Evolutionary conservation across 1,140 invertebrate species (phyloP).

Genomic region (Nephotettix cincticeps): DNA sequence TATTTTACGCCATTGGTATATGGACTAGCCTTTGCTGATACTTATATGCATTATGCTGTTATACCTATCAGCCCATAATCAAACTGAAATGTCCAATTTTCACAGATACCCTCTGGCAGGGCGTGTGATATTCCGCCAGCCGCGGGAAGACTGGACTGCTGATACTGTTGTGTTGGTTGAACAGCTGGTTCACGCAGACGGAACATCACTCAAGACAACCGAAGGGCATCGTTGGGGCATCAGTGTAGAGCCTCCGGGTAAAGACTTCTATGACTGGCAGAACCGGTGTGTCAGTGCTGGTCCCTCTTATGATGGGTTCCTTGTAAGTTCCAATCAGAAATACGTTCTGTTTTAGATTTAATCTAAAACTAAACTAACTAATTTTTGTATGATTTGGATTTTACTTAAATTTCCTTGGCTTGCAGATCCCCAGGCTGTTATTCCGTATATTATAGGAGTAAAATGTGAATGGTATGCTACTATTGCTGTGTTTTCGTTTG

Average conservation of each 20-base stretch:
- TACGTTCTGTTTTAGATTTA: no score
- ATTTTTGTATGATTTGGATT: no score
- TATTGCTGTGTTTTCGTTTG: no score
- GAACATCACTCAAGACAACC: conserved; percentile 75
- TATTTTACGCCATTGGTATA: no score
- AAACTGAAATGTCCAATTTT: neutral
- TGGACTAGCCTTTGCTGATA: no score
- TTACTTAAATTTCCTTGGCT: no score
- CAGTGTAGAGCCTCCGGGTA: conserved; percentile 61
- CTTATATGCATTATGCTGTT: no score
- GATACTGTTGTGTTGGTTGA: conserved; percentile 75
- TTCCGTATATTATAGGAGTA: no score
- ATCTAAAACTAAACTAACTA: no score
- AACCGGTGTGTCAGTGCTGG: conserved; percentile 79
- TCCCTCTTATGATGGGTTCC: conserved; percentile 76
- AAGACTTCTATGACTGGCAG: conserved; percentile 91
- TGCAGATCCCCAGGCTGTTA: no score
- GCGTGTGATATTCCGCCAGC: conserved; percentile 80
- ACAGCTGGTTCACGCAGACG: conserved; percentile 81
- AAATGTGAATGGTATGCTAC: no score
- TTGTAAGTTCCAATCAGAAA: conserved; percentile 58
- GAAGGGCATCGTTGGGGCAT: conserved; percentile 61
- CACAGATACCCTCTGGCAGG: conserved; percentile 81
- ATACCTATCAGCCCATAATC: no score
- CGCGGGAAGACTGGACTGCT: conserved; percentile 69